These are phyloP conservation scores for Laterallus jamaicensis DNA, from an alignment of 2,113 vertebrate genomes.

Conservation along the genomic window DNA sequence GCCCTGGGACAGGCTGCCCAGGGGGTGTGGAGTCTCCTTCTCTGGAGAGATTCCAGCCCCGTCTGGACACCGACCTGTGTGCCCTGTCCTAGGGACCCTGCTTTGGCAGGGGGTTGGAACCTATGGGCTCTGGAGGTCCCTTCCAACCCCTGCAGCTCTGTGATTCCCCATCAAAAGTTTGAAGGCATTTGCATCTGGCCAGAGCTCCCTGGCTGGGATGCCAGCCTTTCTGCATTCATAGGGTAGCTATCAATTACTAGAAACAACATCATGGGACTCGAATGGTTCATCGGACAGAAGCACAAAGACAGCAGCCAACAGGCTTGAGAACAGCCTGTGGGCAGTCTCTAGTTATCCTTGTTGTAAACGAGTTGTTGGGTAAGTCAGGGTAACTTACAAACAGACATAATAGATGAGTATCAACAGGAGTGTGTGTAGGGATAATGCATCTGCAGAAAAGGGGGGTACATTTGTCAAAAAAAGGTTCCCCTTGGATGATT, in stretches of 20 bases:
- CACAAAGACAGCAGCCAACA: neutral
- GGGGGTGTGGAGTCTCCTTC: too few species aligned
- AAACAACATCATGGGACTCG: neutral
- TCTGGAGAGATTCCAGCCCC: too few species aligned
- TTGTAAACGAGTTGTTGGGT: neutral
- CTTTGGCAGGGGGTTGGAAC: too few species aligned
- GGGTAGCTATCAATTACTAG: neutral
- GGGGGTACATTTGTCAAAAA: neutral
- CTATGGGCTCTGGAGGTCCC: too few species aligned
- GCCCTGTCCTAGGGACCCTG: too few species aligned
- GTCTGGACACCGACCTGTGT: too few species aligned
- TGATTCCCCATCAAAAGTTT: too few species aligned
- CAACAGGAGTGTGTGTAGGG: constrained; percentile 16
- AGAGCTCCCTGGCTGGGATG: neutral
- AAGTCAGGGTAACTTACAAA: neutral
- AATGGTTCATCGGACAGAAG: neutral
- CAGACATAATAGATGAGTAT: neutral
- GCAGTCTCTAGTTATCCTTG: neutral
- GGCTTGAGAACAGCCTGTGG: neutral
- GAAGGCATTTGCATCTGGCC: neutral
- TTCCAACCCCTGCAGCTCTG: too few species aligned
- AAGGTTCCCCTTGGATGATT: neutral
- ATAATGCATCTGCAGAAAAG: neutral
- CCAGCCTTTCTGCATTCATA: neutral
- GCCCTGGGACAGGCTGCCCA: too few species aligned